phyloP scores from a whole-genome alignment of 2,113 vertebrate species.

The Rynchops niger region DNA sequence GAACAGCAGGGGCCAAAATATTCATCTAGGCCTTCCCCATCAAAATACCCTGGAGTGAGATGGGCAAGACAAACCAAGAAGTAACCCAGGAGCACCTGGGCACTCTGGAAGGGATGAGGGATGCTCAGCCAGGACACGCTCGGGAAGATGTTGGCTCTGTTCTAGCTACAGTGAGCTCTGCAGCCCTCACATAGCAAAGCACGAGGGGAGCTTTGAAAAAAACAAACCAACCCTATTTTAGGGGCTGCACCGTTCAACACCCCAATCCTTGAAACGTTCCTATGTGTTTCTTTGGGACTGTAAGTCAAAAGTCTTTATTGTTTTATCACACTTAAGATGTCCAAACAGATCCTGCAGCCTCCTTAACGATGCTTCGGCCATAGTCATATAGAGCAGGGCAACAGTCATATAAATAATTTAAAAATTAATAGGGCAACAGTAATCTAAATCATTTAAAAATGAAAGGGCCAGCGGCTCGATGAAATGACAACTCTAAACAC shows the following conservation, averaged over 20 bases:
- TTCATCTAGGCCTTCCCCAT: fast-evolving
- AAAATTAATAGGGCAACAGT: background rate
- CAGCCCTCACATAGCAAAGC: background rate
- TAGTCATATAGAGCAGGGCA: background rate
- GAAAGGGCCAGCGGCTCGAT: background rate
- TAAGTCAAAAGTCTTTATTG: background rate
- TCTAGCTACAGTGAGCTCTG: background rate
- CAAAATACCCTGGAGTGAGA: no score
- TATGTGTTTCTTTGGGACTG: background rate
- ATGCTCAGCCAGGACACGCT: background rate
- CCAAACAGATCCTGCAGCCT: background rate
- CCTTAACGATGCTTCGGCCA: background rate
- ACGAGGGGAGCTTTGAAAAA: background rate
- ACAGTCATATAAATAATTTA: fast-evolving
- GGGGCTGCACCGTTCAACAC: background rate
- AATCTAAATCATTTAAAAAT: background rate
- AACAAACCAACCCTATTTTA: fast-evolving
- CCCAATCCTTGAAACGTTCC: background rate
- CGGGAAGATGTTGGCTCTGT: background rate
- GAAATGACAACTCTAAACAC: background rate
- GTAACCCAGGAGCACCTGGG: background rate
- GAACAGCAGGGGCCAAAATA: background rate
- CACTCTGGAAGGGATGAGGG: fast-evolving
- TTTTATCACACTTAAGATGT: background rate
- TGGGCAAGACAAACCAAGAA: fast-evolving